phyloP scores from a whole-genome alignment of 2,113 vertebrate genomes.

The Semicossyphus pulcher region DNA sequence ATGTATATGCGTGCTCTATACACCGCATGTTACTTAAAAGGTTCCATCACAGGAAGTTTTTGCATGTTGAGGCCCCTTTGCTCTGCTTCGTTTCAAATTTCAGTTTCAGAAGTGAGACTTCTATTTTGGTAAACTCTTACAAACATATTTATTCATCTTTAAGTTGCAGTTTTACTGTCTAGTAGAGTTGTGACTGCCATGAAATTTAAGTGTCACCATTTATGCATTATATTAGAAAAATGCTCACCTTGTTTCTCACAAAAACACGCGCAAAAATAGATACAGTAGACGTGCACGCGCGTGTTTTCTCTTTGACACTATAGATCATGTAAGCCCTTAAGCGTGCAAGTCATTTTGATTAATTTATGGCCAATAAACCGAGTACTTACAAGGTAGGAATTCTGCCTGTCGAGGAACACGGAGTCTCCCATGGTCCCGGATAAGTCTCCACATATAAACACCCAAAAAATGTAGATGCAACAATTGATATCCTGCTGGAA shows the following conservation, averaged over 20 bases:
- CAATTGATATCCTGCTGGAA: slow-evolving; percentile 35
- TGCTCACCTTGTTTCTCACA: neutral
- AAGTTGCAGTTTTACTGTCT: too few relatives aligned
- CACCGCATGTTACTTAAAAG: slow-evolving; percentile 26
- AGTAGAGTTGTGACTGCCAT: too few relatives aligned
- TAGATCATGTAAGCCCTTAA: neutral
- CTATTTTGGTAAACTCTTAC: too few relatives aligned
- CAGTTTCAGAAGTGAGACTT: neutral
- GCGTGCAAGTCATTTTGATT: neutral
- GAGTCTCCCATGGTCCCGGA: slow-evolving; percentile 87
- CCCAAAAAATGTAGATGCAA: slow-evolving; percentile 15
- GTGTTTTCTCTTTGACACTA: too few relatives aligned
- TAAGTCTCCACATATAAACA: slow-evolving; percentile 79
- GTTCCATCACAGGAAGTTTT: slow-evolving; percentile 62
- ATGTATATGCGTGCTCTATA: neutral
- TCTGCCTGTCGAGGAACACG: slow-evolving; percentile 86
- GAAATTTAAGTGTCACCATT: too few relatives aligned
- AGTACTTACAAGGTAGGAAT: slow-evolving; percentile 90
- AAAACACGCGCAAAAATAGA: too few relatives aligned
- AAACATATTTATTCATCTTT: too few relatives aligned
- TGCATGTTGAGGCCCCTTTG: slow-evolving; percentile 8
- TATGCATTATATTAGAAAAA: too few relatives aligned
- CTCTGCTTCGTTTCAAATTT: slow-evolving; percentile 12
- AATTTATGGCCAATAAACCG: slow-evolving; percentile 31
- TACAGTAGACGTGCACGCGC: neutral